Base-by-base conservation (phyloP, 2,113 vertebrate species). In the Cyanoliseus patagonus region DNA sequence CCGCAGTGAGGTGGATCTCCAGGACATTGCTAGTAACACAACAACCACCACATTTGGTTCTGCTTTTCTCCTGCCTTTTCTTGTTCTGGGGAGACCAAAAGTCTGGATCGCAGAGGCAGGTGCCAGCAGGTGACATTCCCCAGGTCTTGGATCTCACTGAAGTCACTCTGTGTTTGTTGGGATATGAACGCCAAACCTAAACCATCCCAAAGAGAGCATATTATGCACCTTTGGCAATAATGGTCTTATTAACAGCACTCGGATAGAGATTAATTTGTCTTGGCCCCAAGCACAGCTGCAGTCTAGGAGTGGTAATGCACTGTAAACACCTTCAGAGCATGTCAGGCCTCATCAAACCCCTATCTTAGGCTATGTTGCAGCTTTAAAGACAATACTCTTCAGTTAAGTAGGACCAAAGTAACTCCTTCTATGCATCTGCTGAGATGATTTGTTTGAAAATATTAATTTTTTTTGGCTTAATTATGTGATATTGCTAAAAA, bases 381-480 rank as follows among this genome's bases (percentile, higher is more conserved):
- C 44, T 94, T 91, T 78, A 92, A 91, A 89, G 87, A 80, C 75
- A 87, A 31, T 73, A 46, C 11, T 89, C 31, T 53, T 67, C 57
- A 85, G 22, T 39, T 76, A 42, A 11, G 28, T 11, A 62, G n/a
- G 19, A 52, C 59, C 37, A 63, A 88, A 74, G 46, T 23, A 83
- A 62, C 63, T 69, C 53, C 51, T 83, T 69, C 90, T 72, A 41
- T 52, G 61, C 49, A 86, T 87, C 44, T 18, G 77, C 88, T 84
- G 72, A 93, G 66, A 17, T 46, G n/a, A 46, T 67, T 86, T 88
- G 37, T 94, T 93, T 94, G 78, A 69, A 82, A 82, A 79, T 46
- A 57, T 37, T 94, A 93, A 96, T 94, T 94, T 94, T 84, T 46
- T 78, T 74, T 46, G 31, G 94, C 97, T 98, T 96, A 90, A 90